Percentiles rank a stretch among this genome's conserved stretches.
These are phyloP conservation scores for Camponotus floridanus DNA, from an alignment of 1,140 invertebrate genomes.

Conservation along the genomic window DNA sequence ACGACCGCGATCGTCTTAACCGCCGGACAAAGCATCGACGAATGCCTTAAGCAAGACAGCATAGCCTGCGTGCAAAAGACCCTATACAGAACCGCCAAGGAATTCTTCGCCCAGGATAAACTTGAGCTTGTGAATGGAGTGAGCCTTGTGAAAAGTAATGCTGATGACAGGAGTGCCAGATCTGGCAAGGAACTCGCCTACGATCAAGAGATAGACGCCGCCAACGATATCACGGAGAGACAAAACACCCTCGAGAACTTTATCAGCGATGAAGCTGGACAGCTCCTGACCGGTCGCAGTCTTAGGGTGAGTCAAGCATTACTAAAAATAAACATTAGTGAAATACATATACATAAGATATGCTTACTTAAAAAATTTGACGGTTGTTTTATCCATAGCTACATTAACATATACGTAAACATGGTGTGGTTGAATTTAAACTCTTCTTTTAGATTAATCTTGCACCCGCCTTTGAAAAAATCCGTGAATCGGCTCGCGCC, in stretches of 20 bases:
- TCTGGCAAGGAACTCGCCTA: conserved; percentile 82
- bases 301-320: conserved; percentile 79
- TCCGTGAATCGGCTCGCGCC: conserved; percentile 86
- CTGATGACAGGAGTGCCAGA: conserved; percentile 81
- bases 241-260: conserved; percentile 88
- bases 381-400: background rate
- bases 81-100: conserved; percentile 87
- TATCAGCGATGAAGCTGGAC: conserved; percentile 86
- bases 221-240: conserved; percentile 86
- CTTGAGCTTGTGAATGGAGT: conserved; percentile 88
- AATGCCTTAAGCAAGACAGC: conserved; percentile 89
- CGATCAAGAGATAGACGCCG: conserved; percentile 85
- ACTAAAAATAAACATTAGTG: background rate
- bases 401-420: background rate
- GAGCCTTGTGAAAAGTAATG: conserved; percentile 86
- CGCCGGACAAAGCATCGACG: conserved; percentile 82
- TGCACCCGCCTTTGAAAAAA: conserved; percentile 82
- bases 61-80: conserved; percentile 89
- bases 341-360: background rate
- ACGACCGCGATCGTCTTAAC: conserved; percentile 71
- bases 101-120: conserved; percentile 88
- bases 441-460: conserved; percentile 85
- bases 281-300: conserved; percentile 88
- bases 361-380: background rate
- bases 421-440: background rate